A percentile compares a stretch with the other conserved stretches of the same genome.
These are phyloP conservation scores for Salvator merianae DNA, from an alignment of 2,113 vertebrate genomes.

Conservation along the genomic window DNA sequence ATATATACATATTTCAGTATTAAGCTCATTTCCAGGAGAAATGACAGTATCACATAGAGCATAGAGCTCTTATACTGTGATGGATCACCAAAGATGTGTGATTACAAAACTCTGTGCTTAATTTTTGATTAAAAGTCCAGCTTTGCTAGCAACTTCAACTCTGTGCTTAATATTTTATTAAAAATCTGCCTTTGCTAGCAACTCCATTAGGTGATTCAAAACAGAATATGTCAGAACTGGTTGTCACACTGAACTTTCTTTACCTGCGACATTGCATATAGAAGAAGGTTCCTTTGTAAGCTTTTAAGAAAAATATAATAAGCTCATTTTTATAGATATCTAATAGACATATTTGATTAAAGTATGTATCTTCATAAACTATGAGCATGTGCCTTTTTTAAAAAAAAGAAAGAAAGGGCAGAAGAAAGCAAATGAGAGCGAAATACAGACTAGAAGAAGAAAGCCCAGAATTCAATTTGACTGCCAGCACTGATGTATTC, in stretches of 20 bases:
- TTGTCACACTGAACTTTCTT: slow-evolving; percentile 39
- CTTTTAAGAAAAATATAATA: background rate
- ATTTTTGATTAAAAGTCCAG: slow-evolving; percentile 14
- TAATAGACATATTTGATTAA: slow-evolving; percentile 9
- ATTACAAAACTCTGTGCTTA: slow-evolving; percentile 22
- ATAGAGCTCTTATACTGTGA: background rate
- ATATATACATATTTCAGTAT: slow-evolving; percentile 2
- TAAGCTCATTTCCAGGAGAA: slow-evolving; percentile 22
- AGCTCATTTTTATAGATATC: background rate
- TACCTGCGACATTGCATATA: slow-evolving; percentile 4
- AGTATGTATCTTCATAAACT: slow-evolving; percentile 22
- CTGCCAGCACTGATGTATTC: slow-evolving; percentile 15
- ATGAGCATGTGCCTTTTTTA: slow-evolving; percentile 10
- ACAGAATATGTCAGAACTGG: background rate
- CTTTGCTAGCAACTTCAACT: slow-evolving; percentile 44
- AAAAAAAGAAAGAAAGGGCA: slow-evolving; percentile 12
- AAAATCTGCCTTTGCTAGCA: slow-evolving; percentile 38
- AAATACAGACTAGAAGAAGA: slow-evolving; percentile 8
- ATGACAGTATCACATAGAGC: background rate
- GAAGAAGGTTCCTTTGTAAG: background rate
- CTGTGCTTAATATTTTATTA: slow-evolving; percentile 15
- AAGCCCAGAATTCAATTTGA: slow-evolving; percentile 41
- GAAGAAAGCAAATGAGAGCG: background rate
- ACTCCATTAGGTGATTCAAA: slow-evolving; percentile 41
- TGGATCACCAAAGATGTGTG: slow-evolving; percentile 24